These are phyloP conservation scores for Lithophane ornitopus DNA, from an alignment of 2,888 invertebrate species.

Conservation along the genomic window DNA sequence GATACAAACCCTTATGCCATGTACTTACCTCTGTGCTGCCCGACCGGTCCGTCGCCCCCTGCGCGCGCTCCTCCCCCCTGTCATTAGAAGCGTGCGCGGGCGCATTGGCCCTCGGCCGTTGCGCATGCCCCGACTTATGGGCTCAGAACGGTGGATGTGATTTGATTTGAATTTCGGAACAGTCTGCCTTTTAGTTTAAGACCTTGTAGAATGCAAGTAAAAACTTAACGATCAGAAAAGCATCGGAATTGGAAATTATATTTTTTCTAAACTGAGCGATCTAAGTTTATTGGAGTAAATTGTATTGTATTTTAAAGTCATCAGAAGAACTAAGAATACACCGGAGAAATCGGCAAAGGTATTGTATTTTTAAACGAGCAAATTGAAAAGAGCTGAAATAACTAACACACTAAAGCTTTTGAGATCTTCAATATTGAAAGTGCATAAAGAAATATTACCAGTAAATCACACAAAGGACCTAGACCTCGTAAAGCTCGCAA, in stretches of 20 bases:
- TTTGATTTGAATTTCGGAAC: slow-evolving; percentile 75
- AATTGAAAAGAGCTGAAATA: slow-evolving; percentile 1
- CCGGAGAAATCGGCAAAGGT: neutral
- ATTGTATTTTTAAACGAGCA: slow-evolving; percentile 2
- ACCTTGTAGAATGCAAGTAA: slow-evolving; percentile 62
- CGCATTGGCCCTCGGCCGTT: slow-evolving; percentile 87
- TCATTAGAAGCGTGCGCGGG: slow-evolving; percentile 89
- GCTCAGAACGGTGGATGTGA: slow-evolving; percentile 78
- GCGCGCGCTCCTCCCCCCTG: slow-evolving; percentile 76
- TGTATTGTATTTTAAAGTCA: slow-evolving; percentile 32
- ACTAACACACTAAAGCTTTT: slow-evolving; percentile 9
- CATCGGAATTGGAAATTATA: slow-evolving; percentile 57
- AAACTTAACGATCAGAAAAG: slow-evolving; percentile 63
- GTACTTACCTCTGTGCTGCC: slow-evolving; percentile 75
- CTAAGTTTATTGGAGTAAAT: slow-evolving; percentile 53
- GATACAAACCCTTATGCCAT: slow-evolving; percentile 60
- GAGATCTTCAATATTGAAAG: slow-evolving; percentile 29
- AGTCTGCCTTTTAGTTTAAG: slow-evolving; percentile 61
- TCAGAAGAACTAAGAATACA: slow-evolving; percentile 2
- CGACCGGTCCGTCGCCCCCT: slow-evolving; percentile 84
- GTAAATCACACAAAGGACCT: slow-evolving; percentile 51
- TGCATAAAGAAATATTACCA: slow-evolving; percentile 36
- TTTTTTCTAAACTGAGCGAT: slow-evolving; percentile 44
- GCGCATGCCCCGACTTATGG: slow-evolving; percentile 77
- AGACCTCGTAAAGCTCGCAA: slow-evolving; percentile 46